Percentiles rank a stretch among this genome's conserved stretches.
phyloP scores from a whole-genome alignment of 2,888 invertebrate species.

The Steromphala cineraria region DNA sequence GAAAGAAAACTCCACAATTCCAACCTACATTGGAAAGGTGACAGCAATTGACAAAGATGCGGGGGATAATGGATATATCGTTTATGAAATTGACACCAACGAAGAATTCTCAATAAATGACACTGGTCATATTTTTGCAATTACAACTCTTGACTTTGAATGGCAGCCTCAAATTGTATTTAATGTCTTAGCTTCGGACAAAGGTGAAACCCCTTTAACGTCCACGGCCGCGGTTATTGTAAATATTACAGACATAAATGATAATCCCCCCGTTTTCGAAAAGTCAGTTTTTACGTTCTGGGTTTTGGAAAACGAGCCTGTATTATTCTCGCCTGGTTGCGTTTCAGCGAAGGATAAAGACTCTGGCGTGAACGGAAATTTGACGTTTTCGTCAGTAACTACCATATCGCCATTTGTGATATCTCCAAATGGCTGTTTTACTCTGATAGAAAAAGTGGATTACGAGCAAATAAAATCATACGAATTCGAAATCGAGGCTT shows the following conservation, averaged over 20 bases:
- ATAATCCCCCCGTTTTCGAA: conserved; percentile 34
- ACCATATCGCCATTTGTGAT: conserved; percentile 29
- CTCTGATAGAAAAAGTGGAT: conserved; percentile 29
- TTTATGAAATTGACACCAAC: conserved; percentile 22
- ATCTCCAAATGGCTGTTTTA: conserved; percentile 28
- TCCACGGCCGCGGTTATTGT: conserved; percentile 35
- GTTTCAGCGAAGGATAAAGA: conserved; percentile 33
- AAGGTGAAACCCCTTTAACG: conserved; percentile 27
- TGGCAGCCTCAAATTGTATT: conserved; percentile 24
- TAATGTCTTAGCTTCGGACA: conserved; percentile 34
- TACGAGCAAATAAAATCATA: conserved; percentile 29
- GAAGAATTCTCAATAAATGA: conserved; percentile 34
- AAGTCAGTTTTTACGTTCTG: conserved; percentile 28
- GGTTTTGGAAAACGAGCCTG: conserved; percentile 25
- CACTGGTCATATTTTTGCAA: conserved; percentile 88
- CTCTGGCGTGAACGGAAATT: conserved; percentile 29
- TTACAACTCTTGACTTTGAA: conserved; percentile 72
- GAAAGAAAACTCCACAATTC: conserved; percentile 36
- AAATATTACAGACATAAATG: conserved; percentile 36
- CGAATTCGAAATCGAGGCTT: conserved; percentile 35
- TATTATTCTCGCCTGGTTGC: conserved; percentile 25
- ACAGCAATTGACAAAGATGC: conserved; percentile 32
- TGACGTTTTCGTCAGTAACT: conserved; percentile 33
- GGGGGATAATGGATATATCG: conserved; percentile 31
- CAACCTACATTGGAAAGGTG: conserved; percentile 33